Conservation (phyloP, 2,797 vertebrate species). For the Parauchenoglanis punctatus region DNA sequence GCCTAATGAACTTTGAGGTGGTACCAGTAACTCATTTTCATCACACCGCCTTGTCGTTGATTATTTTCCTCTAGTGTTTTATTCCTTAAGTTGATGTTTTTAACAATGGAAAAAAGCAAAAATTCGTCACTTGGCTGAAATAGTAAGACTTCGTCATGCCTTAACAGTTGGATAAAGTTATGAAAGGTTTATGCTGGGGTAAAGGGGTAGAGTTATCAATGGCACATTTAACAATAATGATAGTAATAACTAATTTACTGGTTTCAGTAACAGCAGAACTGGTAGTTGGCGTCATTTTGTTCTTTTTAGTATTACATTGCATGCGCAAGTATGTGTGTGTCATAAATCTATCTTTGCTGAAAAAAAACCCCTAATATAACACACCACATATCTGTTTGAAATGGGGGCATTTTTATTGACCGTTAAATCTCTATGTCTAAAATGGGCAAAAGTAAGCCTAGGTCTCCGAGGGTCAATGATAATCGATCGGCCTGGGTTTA, state of each 20-base stretch:
- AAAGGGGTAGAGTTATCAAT: background rate
- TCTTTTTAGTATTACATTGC: background rate
- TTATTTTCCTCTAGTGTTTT: background rate
- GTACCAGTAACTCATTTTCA: background rate
- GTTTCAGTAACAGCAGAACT: background rate
- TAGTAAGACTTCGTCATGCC: background rate
- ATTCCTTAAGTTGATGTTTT: background rate
- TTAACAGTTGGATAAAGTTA: background rate
- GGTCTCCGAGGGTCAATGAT: conserved; percentile 11
- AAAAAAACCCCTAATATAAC: background rate
- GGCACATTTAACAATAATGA: background rate
- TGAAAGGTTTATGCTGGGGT: background rate
- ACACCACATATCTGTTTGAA: background rate
- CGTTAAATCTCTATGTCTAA: conserved; percentile 11
- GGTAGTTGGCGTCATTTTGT: background rate
- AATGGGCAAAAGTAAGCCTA: conserved; percentile 2
- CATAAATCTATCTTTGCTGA: background rate
- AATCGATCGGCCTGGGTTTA: conserved; percentile 17
- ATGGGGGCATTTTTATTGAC: conserved; percentile 1
- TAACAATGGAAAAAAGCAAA: background rate
- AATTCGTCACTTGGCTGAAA: background rate
- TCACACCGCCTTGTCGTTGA: too few species aligned
- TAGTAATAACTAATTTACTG: background rate
- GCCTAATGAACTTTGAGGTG: background rate
- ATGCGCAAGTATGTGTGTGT: background rate